A percentile compares a stretch with the other conserved stretches of the same genome.
phyloP scores from a whole-genome alignment of 1,140 invertebrate species.

The Microplitis demolitor region DNA sequence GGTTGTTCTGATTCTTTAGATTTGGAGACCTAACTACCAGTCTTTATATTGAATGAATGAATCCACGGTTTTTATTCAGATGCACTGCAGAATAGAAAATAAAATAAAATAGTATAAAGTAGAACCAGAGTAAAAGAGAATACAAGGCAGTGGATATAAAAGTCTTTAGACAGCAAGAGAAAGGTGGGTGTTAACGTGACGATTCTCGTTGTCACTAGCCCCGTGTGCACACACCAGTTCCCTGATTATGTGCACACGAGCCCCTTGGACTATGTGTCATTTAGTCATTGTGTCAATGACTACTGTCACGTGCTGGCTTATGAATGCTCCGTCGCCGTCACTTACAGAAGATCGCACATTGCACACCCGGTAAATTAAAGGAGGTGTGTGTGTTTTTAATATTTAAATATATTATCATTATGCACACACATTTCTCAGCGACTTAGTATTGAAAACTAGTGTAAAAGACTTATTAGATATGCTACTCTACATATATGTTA shows the following conservation, averaged over 20 bases:
- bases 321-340: constrained; percentile 18
- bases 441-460: too few relatives aligned
- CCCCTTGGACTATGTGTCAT: constrained; percentile 23
- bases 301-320: constrained; percentile 20
- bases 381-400: background rate
- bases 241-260: background rate
- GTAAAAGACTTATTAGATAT: too few relatives aligned
- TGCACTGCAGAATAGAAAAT: constrained; percentile 28
- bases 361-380: background rate
- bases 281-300: constrained; percentile 24
- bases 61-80: too few relatives aligned
- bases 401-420: too few relatives aligned
- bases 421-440: too few relatives aligned
- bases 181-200: constrained; percentile 12
- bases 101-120: constrained; percentile 19
- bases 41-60: too few relatives aligned
- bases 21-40: too few relatives aligned
- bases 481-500: too few relatives aligned
- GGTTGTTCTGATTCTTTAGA: too few relatives aligned
- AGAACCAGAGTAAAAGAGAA: constrained; percentile 25
- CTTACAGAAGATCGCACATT: background rate
- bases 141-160: constrained; percentile 10
- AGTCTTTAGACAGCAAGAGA: background rate
- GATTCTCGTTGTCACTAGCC: constrained; percentile 11
- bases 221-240: background rate